Conservation (phyloP, 2,113 vertebrate genomes). For the Ornithorhynchus anatinus region DNA sequence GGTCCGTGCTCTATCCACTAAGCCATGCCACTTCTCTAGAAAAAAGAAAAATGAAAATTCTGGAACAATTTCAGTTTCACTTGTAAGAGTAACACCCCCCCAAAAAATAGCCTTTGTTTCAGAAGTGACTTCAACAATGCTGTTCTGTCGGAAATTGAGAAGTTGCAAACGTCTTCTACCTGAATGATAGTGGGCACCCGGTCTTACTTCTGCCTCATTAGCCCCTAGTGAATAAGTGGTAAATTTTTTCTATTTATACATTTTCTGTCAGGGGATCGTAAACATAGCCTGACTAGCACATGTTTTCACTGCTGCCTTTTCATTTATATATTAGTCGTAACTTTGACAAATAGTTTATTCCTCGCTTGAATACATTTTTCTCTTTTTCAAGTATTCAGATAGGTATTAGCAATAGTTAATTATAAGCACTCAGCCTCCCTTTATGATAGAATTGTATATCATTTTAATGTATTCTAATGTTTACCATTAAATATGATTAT, state of each 20-base stretch:
- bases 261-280: slow-evolving; percentile 69
- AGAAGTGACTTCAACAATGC: slow-evolving; percentile 50
- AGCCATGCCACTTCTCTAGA: too few relatives aligned
- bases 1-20: too few relatives aligned
- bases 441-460: slow-evolving; percentile 65
- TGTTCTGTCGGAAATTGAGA: slow-evolving; percentile 62
- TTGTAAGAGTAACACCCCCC: slow-evolving; percentile 54
- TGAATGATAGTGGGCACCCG: slow-evolving; percentile 55
- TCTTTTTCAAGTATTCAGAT: slow-evolving; percentile 63
- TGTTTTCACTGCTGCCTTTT: slow-evolving; percentile 62
- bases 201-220: slow-evolving; percentile 78
- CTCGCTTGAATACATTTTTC: slow-evolving; percentile 59
- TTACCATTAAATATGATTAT: slow-evolving; percentile 35
- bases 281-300: slow-evolving; percentile 55
- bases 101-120: slow-evolving; percentile 57
- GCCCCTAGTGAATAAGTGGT: slow-evolving; percentile 67
- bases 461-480: slow-evolving; percentile 60
- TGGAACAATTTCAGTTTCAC: slow-evolving; percentile 69
- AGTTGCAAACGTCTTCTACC: slow-evolving; percentile 48
- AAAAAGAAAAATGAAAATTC: slow-evolving; percentile 75
- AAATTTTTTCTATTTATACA: slow-evolving; percentile 71
- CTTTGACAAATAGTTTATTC: slow-evolving; percentile 69
- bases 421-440: slow-evolving; percentile 53
- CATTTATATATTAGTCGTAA: slow-evolving; percentile 49
- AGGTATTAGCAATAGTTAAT: slow-evolving; percentile 66